Percentiles rank a stretch among this genome's conserved stretches.
Conservation (phyloP, 2,113 vertebrate species). For the Paradisaea rubra region DNA sequence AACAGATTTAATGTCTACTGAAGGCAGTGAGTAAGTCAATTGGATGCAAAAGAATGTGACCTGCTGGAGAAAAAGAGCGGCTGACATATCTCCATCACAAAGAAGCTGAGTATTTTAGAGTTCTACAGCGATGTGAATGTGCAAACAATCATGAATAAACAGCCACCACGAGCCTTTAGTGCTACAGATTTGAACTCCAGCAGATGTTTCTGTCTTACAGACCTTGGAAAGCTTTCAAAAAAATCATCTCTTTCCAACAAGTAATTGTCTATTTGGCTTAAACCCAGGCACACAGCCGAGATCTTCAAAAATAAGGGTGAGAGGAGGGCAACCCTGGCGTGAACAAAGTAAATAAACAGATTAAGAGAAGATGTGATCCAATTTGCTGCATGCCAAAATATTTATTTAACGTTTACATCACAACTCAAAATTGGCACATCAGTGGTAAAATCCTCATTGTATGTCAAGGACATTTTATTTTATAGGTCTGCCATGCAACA, state of each 20-base stretch:
- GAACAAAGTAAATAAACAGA: constrained; percentile 57
- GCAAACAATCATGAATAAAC: constrained; percentile 49
- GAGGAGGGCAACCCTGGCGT: constrained; percentile 16
- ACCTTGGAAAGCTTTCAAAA: constrained; percentile 46
- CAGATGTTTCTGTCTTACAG: constrained; percentile 58
- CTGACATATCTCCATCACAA: constrained; percentile 53
- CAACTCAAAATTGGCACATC: not conserved
- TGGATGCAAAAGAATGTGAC: constrained; percentile 52
- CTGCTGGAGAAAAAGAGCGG: constrained; percentile 4
- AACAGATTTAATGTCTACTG: constrained; percentile 45
- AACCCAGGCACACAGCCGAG: constrained; percentile 47
- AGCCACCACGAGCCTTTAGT: constrained; percentile 2
- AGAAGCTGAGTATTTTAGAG: not conserved
- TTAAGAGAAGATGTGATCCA: constrained; percentile 45
- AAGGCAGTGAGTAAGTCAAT: constrained; percentile 20
- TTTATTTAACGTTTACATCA: constrained; percentile 34
- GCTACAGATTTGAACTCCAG: constrained; percentile 25
- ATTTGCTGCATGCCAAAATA: constrained; percentile 46
- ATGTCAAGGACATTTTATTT: not conserved
- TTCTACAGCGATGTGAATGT: constrained; percentile 31
- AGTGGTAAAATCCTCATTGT: not conserved
- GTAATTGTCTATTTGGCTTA: constrained; percentile 47
- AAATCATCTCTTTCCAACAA: constrained; percentile 50
- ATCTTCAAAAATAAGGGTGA: constrained; percentile 48
- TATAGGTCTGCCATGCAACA: not conserved